Conservation (phyloP, 2,113 vertebrate genomes). For the Caracal caracal region DNA sequence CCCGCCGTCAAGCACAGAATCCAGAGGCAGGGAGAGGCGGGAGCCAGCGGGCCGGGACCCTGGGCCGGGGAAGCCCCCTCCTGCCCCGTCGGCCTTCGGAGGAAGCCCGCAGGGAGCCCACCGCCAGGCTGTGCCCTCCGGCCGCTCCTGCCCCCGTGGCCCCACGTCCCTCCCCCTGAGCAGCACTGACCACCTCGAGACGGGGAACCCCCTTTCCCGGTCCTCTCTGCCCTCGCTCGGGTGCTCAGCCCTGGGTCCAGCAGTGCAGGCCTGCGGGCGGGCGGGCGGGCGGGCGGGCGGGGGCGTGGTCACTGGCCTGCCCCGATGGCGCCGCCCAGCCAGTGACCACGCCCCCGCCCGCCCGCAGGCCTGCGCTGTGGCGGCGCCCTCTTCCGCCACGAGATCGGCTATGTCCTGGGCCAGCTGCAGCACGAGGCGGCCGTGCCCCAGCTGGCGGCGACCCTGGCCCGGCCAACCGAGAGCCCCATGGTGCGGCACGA, state of each 20-base stretch:
- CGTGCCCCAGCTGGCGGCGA: slow-evolving; percentile 86
- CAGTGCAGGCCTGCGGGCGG: no score
- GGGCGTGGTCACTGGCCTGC: no score
- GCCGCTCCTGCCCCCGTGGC: neutral
- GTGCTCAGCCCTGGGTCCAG: neutral
- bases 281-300: no score
- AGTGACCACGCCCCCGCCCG: fast-evolving
- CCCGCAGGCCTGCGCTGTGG: slow-evolving; percentile 88
- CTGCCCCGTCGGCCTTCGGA: neutral
- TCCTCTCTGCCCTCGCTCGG: neutral
- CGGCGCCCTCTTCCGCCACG: slow-evolving; percentile 95
- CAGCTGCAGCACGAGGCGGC: slow-evolving; percentile 94
- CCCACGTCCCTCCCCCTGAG: neutral
- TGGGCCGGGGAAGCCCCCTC: neutral
- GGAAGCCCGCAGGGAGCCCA: neutral
- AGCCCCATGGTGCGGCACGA: slow-evolving; percentile 97
- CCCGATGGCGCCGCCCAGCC: neutral
- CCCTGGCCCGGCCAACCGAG: slow-evolving; percentile 84
- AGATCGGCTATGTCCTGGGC: slow-evolving; percentile 95
- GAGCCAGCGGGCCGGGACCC: neutral
- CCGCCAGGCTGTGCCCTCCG: fast-evolving
- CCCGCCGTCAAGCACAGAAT: no score
- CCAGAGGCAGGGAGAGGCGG: neutral
- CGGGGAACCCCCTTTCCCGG: neutral
- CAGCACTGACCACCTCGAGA: neutral